Percentiles rank a stretch among this genome's conserved stretches.
phyloP scores from a whole-genome alignment of 2,797 vertebrate genomes.

The Gorsachius magnificus region DNA sequence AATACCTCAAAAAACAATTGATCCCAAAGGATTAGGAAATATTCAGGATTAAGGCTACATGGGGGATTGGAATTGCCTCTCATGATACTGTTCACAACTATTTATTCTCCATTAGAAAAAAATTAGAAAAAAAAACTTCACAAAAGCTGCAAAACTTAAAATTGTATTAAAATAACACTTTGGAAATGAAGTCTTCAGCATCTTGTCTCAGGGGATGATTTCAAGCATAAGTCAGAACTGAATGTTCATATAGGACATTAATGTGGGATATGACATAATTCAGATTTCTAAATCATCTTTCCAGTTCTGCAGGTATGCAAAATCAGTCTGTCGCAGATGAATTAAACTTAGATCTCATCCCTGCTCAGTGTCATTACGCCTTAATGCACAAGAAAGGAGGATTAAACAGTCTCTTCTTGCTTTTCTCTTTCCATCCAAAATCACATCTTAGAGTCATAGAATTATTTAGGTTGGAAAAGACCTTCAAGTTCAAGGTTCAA shows the following conservation, averaged over 20 bases:
- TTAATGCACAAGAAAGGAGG: not conserved
- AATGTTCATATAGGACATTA: not conserved
- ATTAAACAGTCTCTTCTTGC: not conserved
- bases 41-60: not conserved
- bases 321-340: not conserved
- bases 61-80: not conserved
- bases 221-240: not conserved
- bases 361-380: not conserved
- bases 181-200: not conserved
- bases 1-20: not conserved
- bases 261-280: not conserved
- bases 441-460: not conserved
- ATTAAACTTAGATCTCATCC: not conserved
- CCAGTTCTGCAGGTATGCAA: not conserved
- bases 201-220: not conserved
- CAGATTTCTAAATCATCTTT: not conserved
- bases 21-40: not conserved
- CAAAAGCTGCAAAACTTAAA: not conserved
- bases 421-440: not conserved
- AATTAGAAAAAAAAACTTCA: not conserved
- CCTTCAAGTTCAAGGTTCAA: too few relatives aligned
- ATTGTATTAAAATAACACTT: not conserved
- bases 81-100: not conserved
- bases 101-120: not conserved
- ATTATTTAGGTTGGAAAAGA: too few relatives aligned